These are phyloP conservation scores for Heliconius hortense DNA, from an alignment of 2,888 invertebrate species.

Conservation along the genomic window DNA sequence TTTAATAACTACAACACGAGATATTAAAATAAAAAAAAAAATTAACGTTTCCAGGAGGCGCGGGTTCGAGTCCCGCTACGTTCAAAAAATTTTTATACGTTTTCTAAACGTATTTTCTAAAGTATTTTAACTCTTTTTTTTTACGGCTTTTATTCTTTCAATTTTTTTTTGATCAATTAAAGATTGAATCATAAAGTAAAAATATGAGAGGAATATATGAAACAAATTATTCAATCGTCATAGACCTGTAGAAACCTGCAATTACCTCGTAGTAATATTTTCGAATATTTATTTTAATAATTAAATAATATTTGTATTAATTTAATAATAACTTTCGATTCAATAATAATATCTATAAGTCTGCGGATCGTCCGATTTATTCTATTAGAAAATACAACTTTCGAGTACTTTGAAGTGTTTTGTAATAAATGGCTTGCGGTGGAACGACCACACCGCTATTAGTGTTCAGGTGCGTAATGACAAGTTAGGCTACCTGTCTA, in stretches of 20 bases:
- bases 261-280: neutral
- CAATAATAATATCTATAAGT: slow-evolving; percentile 19
- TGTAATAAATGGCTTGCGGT: slow-evolving; percentile 28
- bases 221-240: neutral
- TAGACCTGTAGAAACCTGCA: neutral
- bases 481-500: neutral
- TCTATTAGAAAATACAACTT: slow-evolving; percentile 53
- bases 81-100: too few species aligned
- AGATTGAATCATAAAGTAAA: too few species aligned
- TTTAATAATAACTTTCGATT: slow-evolving; percentile 8
- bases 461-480: slow-evolving; percentile 17
- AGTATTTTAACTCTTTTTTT: too few species aligned
- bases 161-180: too few species aligned
- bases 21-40: too few species aligned
- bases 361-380: slow-evolving; percentile 42
- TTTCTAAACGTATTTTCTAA: too few species aligned
- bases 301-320: neutral
- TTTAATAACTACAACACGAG: too few species aligned
- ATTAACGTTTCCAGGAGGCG: too few species aligned
- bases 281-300: neutral
- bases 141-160: too few species aligned
- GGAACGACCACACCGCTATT: slow-evolving; percentile 18
- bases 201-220: neutral
- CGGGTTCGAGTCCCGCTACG: too few species aligned
- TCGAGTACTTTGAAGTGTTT: slow-evolving; percentile 14